Percentiles rank a stretch among this genome's conserved stretches.
Evolutionary conservation across 1,140 invertebrate species (phyloP).

Genomic region (Microplitis demolitor): DNA sequence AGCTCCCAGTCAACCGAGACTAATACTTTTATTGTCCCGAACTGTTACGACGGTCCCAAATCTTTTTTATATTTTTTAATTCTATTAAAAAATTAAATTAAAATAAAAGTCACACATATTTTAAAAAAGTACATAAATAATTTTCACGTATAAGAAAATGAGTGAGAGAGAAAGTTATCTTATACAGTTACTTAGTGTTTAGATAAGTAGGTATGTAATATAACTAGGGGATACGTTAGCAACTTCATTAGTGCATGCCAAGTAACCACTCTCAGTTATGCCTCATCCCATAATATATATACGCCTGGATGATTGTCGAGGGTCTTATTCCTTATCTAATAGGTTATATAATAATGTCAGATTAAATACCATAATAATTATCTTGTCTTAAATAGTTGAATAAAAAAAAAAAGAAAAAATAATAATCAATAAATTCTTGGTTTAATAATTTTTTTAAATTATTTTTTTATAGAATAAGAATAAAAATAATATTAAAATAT

Average conservation of each 20-base stretch:
- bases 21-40: too few species aligned
- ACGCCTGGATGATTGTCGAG: conserved; percentile 48
- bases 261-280: conserved; percentile 37
- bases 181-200: conserved; percentile 29
- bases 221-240: conserved; percentile 49
- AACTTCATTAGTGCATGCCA: conserved; percentile 51
- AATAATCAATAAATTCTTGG: background rate
- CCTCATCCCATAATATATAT: conserved; percentile 37
- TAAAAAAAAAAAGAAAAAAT: background rate
- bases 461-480: conserved; percentile 31
- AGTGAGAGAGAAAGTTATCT: conserved; percentile 12
- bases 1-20: too few species aligned
- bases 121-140: conserved; percentile 5
- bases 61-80: too few species aligned
- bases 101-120: background rate
- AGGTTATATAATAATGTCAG: conserved; percentile 45
- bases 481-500: conserved; percentile 42
- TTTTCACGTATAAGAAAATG: background rate
- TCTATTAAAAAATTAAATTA: too few species aligned
- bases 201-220: conserved; percentile 44
- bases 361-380: conserved; percentile 19
- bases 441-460: conserved; percentile 4
- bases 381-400: background rate
- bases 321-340: conserved; percentile 51
- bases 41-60: too few species aligned